Conservation (phyloP, 2,888 invertebrate genomes). For the Stenchaetothrips biformis region DNA sequence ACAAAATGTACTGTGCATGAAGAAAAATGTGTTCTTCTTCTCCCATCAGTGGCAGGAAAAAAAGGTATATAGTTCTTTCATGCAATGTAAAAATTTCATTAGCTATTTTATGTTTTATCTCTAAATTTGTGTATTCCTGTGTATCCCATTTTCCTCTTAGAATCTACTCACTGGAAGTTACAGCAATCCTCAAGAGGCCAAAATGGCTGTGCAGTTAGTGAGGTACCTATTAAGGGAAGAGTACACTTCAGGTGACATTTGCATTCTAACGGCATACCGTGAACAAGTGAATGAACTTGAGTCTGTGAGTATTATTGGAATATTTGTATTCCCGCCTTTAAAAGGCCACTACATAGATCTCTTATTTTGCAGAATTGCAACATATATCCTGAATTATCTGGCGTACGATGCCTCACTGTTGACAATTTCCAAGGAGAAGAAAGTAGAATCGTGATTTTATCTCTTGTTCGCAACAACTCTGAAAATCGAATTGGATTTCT, state of each 20-base stretch:
- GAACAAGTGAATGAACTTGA: background rate
- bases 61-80: background rate
- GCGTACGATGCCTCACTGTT: background rate
- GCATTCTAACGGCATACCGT: background rate
- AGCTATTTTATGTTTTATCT: too few relatives aligned
- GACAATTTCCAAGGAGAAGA: conserved; percentile 6
- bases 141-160: background rate
- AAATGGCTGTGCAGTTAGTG: background rate
- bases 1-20: background rate
- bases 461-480: background rate
- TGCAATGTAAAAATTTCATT: too few relatives aligned
- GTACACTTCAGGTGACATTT: background rate
- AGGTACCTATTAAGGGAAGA: background rate
- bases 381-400: background rate
- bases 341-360: background rate
- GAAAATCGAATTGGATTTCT: background rate
- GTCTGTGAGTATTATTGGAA: background rate
- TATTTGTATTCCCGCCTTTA: background rate
- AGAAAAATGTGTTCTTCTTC: conserved; percentile 6
- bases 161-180: background rate
- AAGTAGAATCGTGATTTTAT: background rate
- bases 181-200: background rate
- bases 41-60: background rate
- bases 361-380: background rate
- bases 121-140: too few relatives aligned